A percentile compares a stretch with the other conserved stretches of the same genome.
Evolutionary conservation across 2,888 invertebrate species (phyloP).

Genomic region (Nemapogon koenigi): DNA sequence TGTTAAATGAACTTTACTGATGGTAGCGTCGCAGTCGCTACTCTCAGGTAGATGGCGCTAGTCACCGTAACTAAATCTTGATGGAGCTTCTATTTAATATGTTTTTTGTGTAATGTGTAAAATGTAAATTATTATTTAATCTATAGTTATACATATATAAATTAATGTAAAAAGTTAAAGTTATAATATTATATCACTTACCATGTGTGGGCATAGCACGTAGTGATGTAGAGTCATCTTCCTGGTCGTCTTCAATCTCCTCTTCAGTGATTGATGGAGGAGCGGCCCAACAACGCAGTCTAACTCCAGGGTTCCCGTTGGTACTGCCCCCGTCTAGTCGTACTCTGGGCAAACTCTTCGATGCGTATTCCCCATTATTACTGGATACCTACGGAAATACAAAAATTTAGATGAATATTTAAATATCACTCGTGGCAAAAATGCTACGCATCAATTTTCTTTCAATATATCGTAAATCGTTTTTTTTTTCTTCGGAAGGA

Average conservation of each 20-base stretch:
- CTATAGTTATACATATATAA: too few species aligned
- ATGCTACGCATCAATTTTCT: too few species aligned
- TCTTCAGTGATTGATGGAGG: constrained; percentile 74
- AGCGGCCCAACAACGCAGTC: constrained; percentile 66
- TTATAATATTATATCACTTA: constrained; percentile 34
- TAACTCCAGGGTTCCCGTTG: constrained; percentile 62
- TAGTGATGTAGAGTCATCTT: constrained; percentile 70
- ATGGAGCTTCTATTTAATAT: neutral
- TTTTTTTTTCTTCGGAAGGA: too few species aligned
- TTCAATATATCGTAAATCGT: too few species aligned
- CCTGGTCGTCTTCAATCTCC: constrained; percentile 67
- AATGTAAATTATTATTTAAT: too few species aligned
- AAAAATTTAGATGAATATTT: constrained; percentile 7
- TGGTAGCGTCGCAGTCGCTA: constrained; percentile 7
- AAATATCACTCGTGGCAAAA: too few species aligned
- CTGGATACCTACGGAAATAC: constrained; percentile 32
- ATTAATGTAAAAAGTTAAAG: too few species aligned
- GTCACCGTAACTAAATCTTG: neutral
- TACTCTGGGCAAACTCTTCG: constrained; percentile 66
- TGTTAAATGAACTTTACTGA: neutral
- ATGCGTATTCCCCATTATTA: constrained; percentile 48
- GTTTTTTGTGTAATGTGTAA: neutral
- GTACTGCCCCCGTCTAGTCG: constrained; percentile 73
- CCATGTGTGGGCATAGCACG: constrained; percentile 69
- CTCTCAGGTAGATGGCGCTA: constrained; percentile 28